Evolutionary conservation across 2,113 vertebrate species (phyloP).

Genomic region (Gymnocephalus cernua): DNA sequence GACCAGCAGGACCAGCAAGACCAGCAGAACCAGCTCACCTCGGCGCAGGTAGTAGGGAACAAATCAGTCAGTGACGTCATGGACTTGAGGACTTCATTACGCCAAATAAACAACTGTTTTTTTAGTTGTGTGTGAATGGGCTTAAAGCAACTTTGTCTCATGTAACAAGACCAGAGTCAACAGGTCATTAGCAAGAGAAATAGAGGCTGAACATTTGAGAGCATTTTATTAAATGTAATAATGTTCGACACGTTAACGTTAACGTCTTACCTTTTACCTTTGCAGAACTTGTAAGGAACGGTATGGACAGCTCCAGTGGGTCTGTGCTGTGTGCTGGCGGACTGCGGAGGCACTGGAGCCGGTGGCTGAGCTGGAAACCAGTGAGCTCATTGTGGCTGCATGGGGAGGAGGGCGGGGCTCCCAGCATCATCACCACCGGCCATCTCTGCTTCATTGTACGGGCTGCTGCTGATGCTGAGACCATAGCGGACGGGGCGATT

Average conservation of each 20-base stretch:
- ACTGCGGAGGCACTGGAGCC: constrained; percentile 52
- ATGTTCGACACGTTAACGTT: neutral
- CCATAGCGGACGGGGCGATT: constrained; percentile 20
- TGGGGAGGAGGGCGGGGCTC: constrained; percentile 81
- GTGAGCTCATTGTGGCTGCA: constrained; percentile 78
- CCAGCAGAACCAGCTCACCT: constrained; percentile 70
- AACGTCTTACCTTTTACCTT: too few relatives aligned
- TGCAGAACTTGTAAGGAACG: neutral
- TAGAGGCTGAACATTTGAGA: too few relatives aligned
- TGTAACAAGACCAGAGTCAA: too few relatives aligned
- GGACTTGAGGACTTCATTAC: too few relatives aligned
- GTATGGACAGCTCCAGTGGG: neutral
- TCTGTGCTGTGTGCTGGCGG: constrained; percentile 15
- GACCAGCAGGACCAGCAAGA: too few relatives aligned
- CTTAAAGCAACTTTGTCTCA: too few relatives aligned
- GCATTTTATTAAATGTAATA: neutral
- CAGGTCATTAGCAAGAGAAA: too few relatives aligned
- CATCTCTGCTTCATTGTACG: constrained; percentile 79
- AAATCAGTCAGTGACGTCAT: constrained; percentile 69
- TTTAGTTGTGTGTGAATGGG: too few relatives aligned
- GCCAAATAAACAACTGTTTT: too few relatives aligned
- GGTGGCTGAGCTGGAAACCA: constrained; percentile 35
- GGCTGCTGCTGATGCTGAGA: constrained; percentile 82
- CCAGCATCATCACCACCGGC: constrained; percentile 78
- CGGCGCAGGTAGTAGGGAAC: constrained; percentile 57